Evolutionary conservation across 2,888 invertebrate species (phyloP).

Genomic region (Metallyticus violacea): DNA sequence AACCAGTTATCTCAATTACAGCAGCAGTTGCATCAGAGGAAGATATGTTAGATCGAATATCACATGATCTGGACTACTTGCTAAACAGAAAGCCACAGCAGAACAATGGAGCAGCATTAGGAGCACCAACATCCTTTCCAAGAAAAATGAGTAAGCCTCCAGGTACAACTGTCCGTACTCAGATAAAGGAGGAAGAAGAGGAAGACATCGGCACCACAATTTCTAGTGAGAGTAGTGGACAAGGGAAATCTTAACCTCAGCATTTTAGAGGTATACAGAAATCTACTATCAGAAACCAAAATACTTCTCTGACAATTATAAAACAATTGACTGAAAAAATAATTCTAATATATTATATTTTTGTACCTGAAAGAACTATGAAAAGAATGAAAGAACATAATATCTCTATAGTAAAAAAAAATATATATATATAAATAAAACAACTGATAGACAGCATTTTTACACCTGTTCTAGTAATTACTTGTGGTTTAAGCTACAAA

Average conservation of each 20-base stretch:
- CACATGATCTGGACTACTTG: conserved; percentile 77
- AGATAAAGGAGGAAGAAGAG: conserved; percentile 32
- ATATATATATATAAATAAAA: too few species aligned
- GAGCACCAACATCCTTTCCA: conserved; percentile 20
- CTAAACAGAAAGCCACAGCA: conserved; percentile 59
- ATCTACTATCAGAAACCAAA: neutral
- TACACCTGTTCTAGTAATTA: neutral
- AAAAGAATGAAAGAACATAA: neutral
- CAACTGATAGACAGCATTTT: neutral
- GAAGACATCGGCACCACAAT: conserved; percentile 14
- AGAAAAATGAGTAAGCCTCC: conserved; percentile 28
- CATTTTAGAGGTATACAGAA: neutral
- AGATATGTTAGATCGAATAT: conserved; percentile 73
- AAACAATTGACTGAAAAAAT: neutral
- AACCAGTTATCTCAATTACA: neutral
- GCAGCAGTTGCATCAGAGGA: conserved; percentile 39
- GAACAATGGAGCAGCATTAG: conserved; percentile 10
- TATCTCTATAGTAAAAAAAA: neutral
- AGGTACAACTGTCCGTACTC: conserved; percentile 24
- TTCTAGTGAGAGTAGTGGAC: neutral
- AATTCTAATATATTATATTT: neutral
- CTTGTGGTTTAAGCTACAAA: neutral
- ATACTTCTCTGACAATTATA: neutral
- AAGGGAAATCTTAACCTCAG: neutral
- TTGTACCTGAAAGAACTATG: conserved; percentile 1